Evolutionary conservation across 2,797 vertebrate genomes (phyloP), one percentile per base, ranked within the genome.

Genomic region (Furcifer pardalis): DNA sequence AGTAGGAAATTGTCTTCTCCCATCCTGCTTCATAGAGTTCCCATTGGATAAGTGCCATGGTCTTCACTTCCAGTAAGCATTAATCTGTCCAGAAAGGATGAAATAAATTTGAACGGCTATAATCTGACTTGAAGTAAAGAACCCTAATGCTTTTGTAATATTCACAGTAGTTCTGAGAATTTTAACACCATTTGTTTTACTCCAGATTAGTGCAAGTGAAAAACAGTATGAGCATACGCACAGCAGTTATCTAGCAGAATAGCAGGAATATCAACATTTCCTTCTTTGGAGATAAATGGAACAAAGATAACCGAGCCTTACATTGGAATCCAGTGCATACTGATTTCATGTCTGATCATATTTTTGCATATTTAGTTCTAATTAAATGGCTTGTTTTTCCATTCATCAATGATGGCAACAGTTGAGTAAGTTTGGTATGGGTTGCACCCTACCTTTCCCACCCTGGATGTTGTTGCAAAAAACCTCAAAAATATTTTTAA

Each of bases 1-100:
- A 84, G 52, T 60, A 85, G 73, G 77, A 86, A 82, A 87, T 81
- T 83, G 44, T 30, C 77, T 90, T 82, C 77, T 68, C 23, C n/a
- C 65, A 86, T 40, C 1, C 32, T 77, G 37, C 81, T 52, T 72
- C 44, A 79, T 59, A 59, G 78, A 72, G 79, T 86, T 86, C 84
- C 84, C 79, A 77, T 82, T 86, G 78, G 84, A 82, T 56, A 71
- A 0, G 0, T 66, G 46, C 32, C 82, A 82, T 42, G 10, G 32
- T 32, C 40, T 74, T 73, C 62, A 72, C 81, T 69, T 40, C 44
- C 69, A 84, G 23, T 17, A 63, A 63, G 44, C 84, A 77, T 68
- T 86, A 4, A 77, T 87, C 27, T 78, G 73, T 75, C 72, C 40
- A 37, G 76, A 71, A 85, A 79, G 52, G 44, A 87, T 74, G 42